Evolutionary conservation across 2,888 invertebrate genomes (phyloP).

Genomic region (Anoncus sp.): DNA sequence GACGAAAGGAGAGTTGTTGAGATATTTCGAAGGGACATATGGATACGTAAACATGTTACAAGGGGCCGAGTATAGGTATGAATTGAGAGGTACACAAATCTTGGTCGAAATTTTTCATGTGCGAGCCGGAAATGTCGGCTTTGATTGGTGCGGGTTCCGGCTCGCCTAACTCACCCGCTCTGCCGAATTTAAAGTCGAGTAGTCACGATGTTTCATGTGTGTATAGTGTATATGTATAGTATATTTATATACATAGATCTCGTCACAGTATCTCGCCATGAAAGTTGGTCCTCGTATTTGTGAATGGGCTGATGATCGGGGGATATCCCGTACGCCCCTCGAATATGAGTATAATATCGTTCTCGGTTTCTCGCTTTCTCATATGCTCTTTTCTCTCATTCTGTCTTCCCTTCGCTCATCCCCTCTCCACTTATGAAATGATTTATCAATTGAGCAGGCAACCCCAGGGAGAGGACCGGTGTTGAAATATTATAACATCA

Average conservation of each 20-base stretch:
- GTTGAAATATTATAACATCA: conserved; percentile 83
- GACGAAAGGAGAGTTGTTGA: not conserved
- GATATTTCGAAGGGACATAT: not conserved
- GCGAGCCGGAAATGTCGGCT: conserved; percentile 42
- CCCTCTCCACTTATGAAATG: conserved; percentile 77
- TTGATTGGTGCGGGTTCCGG: conserved; percentile 53
- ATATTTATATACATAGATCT: conserved; percentile 15
- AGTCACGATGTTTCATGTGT: conserved; percentile 32
- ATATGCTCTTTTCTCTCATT: conserved; percentile 26
- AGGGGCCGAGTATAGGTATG: conserved; percentile 14
- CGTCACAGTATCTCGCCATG: conserved; percentile 29
- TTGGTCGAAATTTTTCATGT: conserved; percentile 32
- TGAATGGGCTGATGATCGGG: conserved; percentile 64
- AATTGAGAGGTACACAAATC: conserved; percentile 29
- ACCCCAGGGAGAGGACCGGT: conserved; percentile 77
- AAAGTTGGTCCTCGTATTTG: conserved; percentile 51
- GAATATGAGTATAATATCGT: conserved; percentile 67
- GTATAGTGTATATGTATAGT: conserved; percentile 21
- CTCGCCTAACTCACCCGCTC: conserved; percentile 37
- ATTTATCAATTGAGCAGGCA: conserved; percentile 81
- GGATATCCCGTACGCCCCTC: conserved; percentile 59
- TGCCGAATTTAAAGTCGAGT: conserved; percentile 43
- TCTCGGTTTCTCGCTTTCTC: conserved; percentile 45
- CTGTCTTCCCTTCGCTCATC: conserved; percentile 55
- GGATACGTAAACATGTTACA: not conserved